Conservation (phyloP, 2,888 invertebrate genomes). For the Yponomeuta malinellus region DNA sequence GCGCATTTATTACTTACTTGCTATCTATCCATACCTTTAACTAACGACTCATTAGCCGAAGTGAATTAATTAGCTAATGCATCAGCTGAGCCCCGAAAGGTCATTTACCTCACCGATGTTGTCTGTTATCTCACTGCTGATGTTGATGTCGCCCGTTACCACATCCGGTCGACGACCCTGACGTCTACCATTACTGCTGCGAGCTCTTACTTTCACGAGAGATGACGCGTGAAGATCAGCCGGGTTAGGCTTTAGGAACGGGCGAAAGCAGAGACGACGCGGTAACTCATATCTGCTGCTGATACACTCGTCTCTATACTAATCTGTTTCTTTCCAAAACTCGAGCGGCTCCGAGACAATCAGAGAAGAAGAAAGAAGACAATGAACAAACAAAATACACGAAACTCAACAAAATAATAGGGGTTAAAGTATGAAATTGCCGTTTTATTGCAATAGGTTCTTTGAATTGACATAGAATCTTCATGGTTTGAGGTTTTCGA, state of each 20-base stretch:
- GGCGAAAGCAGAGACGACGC: background rate
- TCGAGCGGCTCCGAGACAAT: background rate
- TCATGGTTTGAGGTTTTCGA: no score
- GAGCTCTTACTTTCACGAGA: slow-evolving; percentile 2
- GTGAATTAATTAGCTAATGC: background rate
- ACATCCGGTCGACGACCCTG: slow-evolving; percentile 7
- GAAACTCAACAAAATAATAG: no score
- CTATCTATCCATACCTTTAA: no score
- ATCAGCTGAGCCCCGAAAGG: background rate
- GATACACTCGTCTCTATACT: background rate
- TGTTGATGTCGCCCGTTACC: background rate
- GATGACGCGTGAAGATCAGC: background rate
- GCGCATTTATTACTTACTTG: no score
- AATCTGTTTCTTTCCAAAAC: no score
- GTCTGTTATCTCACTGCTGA: background rate
- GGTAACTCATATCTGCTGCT: background rate
- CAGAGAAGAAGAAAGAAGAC: no score
- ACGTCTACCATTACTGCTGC: background rate
- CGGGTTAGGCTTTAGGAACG: background rate
- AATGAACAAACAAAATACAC: no score
- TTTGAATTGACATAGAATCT: no score
- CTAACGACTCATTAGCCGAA: background rate
- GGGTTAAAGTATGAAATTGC: no score
- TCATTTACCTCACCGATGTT: background rate
- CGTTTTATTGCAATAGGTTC: no score